Base-by-base conservation (phyloP, 1,140 invertebrate genomes). In the Pseudomyrmex flavicornis region DNA sequence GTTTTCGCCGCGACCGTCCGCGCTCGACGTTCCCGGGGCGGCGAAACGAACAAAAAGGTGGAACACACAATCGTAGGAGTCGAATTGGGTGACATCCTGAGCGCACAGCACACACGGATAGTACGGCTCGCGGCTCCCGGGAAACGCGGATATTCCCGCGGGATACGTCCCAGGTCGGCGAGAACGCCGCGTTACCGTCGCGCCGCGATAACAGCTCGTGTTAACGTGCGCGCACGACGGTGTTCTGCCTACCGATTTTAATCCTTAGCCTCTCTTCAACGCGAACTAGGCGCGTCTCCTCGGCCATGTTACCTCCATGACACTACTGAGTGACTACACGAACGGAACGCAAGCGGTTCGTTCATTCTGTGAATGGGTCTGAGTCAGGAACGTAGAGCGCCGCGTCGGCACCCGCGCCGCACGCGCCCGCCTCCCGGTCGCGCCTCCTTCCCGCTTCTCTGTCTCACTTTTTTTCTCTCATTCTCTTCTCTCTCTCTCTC, bases 211-310 rank as follows among this genome's bases (percentile, higher is more conserved):
- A n/a, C 1, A 3, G 12, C 20, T 46, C 46, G 35, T n/a, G 13
- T 3, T 26, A 12, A 17, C 20, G 13, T 54, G 15, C 48, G 48
- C 20, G 20, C 13, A 13, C 48, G 20, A 50, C 12, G 7, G 74
- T 54, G 5, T 44, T 68, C n/a, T 85, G 86, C 90, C 77, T 95
- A 97, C 97, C 97, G 92, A 98, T 97, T 96, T 97, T 98, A 93
- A 97, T 97, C 96, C 96, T 97, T 94, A 98, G 96, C 94, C 97
- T 96, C 95, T 98, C 97, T 94, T 97, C 97, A 95, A 97, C 96
- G 95, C 97, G 96, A 95, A 97, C 97, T 96, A 97, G 96, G 95
- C 96, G 96, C 95, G 95, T 96, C 95, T 96, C 96, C 95, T 97
- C 97, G 95, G 97, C 97, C 97, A 97, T 97, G 96, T 97, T 97